A percentile compares a stretch with the other conserved stretches of the same genome.
Evolutionary conservation across 92 coral and sea anemone genomes (phyloP).

Genomic region (Palythoa heliodiscus): DNA sequence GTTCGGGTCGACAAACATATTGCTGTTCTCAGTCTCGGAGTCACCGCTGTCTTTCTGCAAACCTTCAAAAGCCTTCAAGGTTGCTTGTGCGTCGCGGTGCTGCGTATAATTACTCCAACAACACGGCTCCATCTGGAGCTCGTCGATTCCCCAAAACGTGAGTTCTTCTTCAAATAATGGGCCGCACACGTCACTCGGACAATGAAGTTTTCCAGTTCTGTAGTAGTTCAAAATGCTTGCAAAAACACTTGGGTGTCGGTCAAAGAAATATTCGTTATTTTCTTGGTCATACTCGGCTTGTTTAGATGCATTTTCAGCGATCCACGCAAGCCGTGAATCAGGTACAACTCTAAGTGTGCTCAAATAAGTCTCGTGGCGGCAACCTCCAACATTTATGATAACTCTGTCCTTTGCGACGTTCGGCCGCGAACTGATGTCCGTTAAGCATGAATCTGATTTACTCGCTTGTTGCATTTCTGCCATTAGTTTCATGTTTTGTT

Average conservation of each 20-base stretch:
- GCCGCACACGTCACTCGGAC: conserved; percentile 98
- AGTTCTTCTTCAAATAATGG: conserved; percentile 97
- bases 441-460: conserved; percentile 71
- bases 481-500: conserved; percentile 35
- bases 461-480: conserved; percentile 38
- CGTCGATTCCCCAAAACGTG: conserved; percentile 97
- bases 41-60: conserved; percentile 83
- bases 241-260: conserved; percentile 96
- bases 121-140: conserved; percentile 99
- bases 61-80: conserved; percentile 91
- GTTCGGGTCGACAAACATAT: conserved; percentile 52
- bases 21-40: conserved; percentile 76
- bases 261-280: conserved; percentile 92
- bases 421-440: conserved; percentile 65
- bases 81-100: conserved; percentile 94
- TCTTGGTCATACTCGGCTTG: conserved; percentile 91
- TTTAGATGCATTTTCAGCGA: conserved; percentile 94
- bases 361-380: conserved; percentile 93
- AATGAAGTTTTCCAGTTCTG: conserved; percentile 97
- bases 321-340: conserved; percentile 95
- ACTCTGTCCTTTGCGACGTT: conserved; percentile 82
- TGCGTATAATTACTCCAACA: conserved; percentile 99
- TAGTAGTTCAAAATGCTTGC: conserved; percentile 90
- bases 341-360: conserved; percentile 96
- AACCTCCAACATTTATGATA: conserved; percentile 93